Conservation (phyloP, 2,888 invertebrate genomes). For the Stegana nigrithorax region DNA sequence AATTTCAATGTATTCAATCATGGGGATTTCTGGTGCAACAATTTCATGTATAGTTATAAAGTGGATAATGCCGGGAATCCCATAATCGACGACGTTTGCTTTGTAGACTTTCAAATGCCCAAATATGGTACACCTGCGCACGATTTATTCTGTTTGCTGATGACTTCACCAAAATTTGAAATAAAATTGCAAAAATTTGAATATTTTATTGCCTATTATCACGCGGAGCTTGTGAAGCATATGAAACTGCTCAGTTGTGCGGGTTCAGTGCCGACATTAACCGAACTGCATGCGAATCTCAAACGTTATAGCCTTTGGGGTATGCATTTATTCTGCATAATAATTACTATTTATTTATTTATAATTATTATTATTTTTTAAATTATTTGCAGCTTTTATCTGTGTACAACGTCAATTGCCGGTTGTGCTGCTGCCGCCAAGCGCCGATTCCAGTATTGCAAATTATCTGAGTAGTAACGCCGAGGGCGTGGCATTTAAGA, state of each 20-base stretch:
- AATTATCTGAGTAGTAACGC: constrained; percentile 49
- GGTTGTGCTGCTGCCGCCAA: constrained; percentile 50
- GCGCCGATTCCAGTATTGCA: constrained; percentile 47
- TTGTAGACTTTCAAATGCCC: constrained; percentile 63
- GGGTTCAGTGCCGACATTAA: constrained; percentile 49
- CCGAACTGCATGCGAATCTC: constrained; percentile 54
- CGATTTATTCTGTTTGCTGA: constrained; percentile 58
- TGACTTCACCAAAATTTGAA: constrained; percentile 56
- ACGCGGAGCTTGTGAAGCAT: constrained; percentile 49
- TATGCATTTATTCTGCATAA: constrained; percentile 21
- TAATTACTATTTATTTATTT: too few relatives aligned
- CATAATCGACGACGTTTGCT: constrained; percentile 57
- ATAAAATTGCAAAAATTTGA: constrained; percentile 61
- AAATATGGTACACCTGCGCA: constrained; percentile 60
- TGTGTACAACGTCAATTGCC: constrained; percentile 49
- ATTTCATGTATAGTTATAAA: constrained; percentile 60
- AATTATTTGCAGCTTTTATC: constrained; percentile 44
- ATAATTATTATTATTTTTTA: neutral
- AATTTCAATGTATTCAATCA: constrained; percentile 56
- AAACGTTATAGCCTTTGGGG: constrained; percentile 55
- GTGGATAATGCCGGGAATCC: constrained; percentile 33
- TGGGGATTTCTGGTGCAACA: constrained; percentile 66
- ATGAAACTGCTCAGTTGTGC: constrained; percentile 53
- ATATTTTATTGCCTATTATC: constrained; percentile 59
- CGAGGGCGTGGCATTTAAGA: constrained; percentile 47